Percentiles rank a stretch among this genome's conserved stretches.
Evolutionary conservation across 2,888 invertebrate genomes (phyloP).

Genomic region (Vanessa cardui): DNA sequence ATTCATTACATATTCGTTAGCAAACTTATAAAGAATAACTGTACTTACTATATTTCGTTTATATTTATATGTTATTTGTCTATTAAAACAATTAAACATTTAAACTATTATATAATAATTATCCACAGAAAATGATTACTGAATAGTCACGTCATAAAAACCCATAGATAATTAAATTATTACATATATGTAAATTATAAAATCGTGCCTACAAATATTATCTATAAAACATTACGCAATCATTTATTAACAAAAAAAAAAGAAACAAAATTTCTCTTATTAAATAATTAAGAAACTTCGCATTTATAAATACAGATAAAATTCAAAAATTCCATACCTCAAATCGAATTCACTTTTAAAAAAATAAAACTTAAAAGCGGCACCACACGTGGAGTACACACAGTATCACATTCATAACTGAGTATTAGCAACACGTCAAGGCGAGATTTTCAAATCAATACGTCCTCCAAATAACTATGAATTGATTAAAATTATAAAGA

Average conservation of each 20-base stretch:
- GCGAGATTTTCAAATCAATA: slow-evolving; percentile 47
- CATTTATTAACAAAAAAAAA: background rate
- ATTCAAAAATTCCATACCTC: slow-evolving; percentile 29
- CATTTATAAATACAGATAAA: slow-evolving; percentile 12
- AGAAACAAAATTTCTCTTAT: background rate
- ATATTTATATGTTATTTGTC: too few relatives aligned
- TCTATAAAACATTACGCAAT: background rate
- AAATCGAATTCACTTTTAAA: slow-evolving; percentile 33
- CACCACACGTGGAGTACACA: slow-evolving; percentile 65
- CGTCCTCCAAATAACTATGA: slow-evolving; percentile 55
- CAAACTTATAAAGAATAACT: background rate
- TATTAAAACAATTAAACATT: too few relatives aligned
- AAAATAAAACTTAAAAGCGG: slow-evolving; percentile 39
- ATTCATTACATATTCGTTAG: background rate
- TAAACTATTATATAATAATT: background rate
- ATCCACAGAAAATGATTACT: background rate
- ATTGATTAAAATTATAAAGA: slow-evolving; percentile 56
- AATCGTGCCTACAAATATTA: background rate
- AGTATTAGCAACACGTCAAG: slow-evolving; percentile 44
- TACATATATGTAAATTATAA: background rate
- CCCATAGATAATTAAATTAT: background rate
- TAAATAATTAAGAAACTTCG: background rate
- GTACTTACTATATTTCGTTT: background rate
- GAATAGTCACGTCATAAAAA: background rate
- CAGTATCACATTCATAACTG: slow-evolving; percentile 71